phyloP scores from a whole-genome alignment of 2,113 vertebrate species.

The Rhagologus leucostigma region DNA sequence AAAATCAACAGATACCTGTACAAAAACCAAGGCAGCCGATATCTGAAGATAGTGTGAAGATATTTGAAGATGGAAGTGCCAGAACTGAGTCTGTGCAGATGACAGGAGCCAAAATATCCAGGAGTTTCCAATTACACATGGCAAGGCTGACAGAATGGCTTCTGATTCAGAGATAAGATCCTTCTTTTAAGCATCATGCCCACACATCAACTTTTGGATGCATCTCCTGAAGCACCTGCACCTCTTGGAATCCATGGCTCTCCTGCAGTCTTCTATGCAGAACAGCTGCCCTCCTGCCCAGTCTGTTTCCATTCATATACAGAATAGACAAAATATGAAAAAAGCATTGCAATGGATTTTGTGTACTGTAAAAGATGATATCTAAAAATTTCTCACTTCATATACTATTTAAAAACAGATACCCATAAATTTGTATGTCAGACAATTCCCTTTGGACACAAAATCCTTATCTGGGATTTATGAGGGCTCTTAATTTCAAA shows the following conservation, averaged over 20 bases:
- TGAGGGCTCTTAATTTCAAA: neutral
- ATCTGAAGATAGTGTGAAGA: neutral
- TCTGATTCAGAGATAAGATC: neutral
- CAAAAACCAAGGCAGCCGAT: neutral
- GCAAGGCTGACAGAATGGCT: neutral
- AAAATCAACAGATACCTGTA: neutral
- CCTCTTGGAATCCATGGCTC: neutral
- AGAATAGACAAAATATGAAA: neutral
- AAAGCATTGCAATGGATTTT: conserved; percentile 51
- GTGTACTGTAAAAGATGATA: neutral
- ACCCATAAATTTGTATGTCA: neutral
- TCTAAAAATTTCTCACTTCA: neutral
- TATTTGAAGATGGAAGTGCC: neutral
- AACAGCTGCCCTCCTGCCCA: neutral
- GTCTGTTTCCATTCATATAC: neutral
- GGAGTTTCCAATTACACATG: neutral
- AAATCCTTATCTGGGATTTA: neutral
- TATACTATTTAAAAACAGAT: neutral
- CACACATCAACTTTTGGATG: neutral
- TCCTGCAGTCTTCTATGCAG: neutral
- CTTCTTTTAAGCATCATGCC: neutral
- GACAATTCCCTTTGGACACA: neutral
- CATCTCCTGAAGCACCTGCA: neutral
- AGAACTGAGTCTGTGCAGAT: neutral
- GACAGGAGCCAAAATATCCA: neutral